Evolutionary conservation across 2,113 vertebrate genomes (phyloP), one percentile per base, ranked within the genome.

Genomic region (Albula glossodonta): DNA sequence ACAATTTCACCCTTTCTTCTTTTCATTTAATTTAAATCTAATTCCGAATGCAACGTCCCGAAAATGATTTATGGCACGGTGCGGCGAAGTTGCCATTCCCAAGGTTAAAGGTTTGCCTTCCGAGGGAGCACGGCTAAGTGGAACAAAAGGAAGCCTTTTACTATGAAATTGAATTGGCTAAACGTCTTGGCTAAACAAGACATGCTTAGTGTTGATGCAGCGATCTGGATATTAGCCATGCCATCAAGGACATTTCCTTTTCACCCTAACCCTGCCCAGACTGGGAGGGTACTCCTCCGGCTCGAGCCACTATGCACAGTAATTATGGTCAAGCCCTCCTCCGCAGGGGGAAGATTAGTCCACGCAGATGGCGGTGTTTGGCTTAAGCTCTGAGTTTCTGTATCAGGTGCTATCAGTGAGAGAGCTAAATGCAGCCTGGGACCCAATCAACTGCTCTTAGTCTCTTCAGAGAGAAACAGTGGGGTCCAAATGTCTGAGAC

Each of bases 61-160:
- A 82, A 52, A 74, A 82, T 78, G 51, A 86, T 83, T 22, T 86
- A 83, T 51, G 19, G 13, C 51, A 49, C 11, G 41, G 41, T 83
- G 52, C 70, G 12, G 25, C 50, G 41, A 86, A 74, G 25, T 77
- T 70, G 17, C 51, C 15, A 6, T 84, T 17, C 51, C 22, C n/a
- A 78, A 78, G 82, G 70, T 84, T 78, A 84, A 25, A 41, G 70
- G 22, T 53, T 78, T 49, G 49, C 41, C 66, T 25, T 78, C 63
- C 51, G 22, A 41, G 9, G 2, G 60, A 86, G 60, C 56, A 50
- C 5, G 7, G 41, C 41, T 78, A 50, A 60, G 53, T 83, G 51
- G 48, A 52, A 56, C 48, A 60, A 31, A 53, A 74, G 52, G 80
- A 83, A 78, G 70, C 81, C 60, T 74, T 83, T 83, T 70, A 51